Percentiles rank a stretch among this genome's conserved stretches.
These are phyloP conservation scores for Tiphia femorata DNA, from an alignment of 2,888 invertebrate genomes.

Conservation along the genomic window DNA sequence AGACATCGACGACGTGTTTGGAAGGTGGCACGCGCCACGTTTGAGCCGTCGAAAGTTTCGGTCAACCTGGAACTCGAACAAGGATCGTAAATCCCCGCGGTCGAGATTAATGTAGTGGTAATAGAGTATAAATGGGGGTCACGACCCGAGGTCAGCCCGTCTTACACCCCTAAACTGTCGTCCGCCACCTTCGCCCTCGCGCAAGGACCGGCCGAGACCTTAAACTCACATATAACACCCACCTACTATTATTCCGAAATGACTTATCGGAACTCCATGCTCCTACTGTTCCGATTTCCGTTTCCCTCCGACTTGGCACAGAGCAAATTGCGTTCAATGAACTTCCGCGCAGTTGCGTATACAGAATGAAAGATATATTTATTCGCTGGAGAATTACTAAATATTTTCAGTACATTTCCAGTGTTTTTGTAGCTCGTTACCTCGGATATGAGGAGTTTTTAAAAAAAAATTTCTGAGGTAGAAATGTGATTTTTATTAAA, in stretches of 20 bases:
- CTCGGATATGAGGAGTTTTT: no score
- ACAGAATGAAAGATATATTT: no score
- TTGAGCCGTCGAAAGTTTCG: conserved; percentile 55
- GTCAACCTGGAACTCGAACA: conserved; percentile 57
- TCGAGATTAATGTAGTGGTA: conserved; percentile 68
- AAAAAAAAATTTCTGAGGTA: no score
- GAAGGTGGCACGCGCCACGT: conserved; percentile 19
- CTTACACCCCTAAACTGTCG: conserved; percentile 67
- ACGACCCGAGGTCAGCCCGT: conserved; percentile 66
- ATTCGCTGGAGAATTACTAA: no score
- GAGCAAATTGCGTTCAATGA: not conserved
- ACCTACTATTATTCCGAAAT: conserved; percentile 48
- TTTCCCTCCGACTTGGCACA: conserved; percentile 8
- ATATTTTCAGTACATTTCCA: no score
- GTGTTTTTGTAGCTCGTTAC: no score
- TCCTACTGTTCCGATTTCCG: conserved; percentile 24
- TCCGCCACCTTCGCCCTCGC: conserved; percentile 61
- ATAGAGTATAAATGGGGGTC: conserved; percentile 69
- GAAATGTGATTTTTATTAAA: no score
- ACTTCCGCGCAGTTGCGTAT: not conserved
- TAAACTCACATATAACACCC: conserved; percentile 60
- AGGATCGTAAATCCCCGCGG: conserved; percentile 65
- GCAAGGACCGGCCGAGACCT: conserved; percentile 63
- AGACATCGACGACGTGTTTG: no score
- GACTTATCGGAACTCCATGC: conserved; percentile 43